These are phyloP conservation scores for Pluvianellus socialis DNA, from an alignment of 2,113 vertebrate species.

Conservation along the genomic window DNA sequence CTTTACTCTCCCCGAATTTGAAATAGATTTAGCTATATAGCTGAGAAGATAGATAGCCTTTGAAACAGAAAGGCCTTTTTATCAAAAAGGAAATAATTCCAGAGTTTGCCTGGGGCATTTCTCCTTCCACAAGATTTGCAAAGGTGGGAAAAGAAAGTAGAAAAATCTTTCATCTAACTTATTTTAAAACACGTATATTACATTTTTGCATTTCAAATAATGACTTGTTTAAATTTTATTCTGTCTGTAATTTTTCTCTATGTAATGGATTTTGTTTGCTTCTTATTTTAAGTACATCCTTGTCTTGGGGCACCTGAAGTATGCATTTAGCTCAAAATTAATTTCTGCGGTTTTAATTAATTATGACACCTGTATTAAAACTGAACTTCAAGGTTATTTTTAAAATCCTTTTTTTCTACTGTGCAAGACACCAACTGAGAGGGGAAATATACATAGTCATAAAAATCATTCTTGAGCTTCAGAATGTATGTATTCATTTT, in stretches of 20 bases:
- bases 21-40: slow-evolving; percentile 6
- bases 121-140: slow-evolving; percentile 6
- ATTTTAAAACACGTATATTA: neutral
- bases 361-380: neutral
- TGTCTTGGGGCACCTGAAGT: neutral
- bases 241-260: neutral
- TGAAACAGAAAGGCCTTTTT: slow-evolving; percentile 22
- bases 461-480: neutral
- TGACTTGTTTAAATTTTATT: neutral
- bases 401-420: neutral
- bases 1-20: neutral
- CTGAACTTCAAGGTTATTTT: slow-evolving; percentile 8
- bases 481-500: neutral
- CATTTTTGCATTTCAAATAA: slow-evolving; percentile 39
- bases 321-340: slow-evolving; percentile 12
- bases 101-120: slow-evolving; percentile 11
- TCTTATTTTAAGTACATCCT: neutral
- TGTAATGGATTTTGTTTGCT: slow-evolving; percentile 14
- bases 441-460: neutral
- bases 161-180: slow-evolving; percentile 17
- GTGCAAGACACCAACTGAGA: neutral
- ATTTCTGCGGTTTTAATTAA: slow-evolving; percentile 34
- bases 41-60: slow-evolving; percentile 6
- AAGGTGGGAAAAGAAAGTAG: slow-evolving; percentile 13
- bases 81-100: slow-evolving; percentile 19